These are phyloP conservation scores for Spinibarbus caldwelli DNA, from an alignment of 2,797 vertebrate genomes.

Conservation along the genomic window DNA sequence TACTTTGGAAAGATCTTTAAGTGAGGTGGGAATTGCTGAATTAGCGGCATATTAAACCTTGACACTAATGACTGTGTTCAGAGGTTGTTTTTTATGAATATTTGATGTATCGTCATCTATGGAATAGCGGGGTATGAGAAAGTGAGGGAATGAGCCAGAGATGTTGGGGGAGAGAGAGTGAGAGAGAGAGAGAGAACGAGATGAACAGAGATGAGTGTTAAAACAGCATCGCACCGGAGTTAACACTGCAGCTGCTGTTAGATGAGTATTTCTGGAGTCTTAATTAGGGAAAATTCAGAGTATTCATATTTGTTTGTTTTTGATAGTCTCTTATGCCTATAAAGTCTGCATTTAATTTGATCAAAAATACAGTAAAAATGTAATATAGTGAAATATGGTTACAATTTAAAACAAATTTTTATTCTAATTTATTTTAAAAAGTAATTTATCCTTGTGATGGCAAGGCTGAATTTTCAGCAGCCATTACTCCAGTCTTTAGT, in stretches of 20 bases:
- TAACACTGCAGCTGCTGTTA: constrained; percentile 72
- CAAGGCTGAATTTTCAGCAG: background rate
- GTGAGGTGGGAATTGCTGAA: constrained; percentile 66
- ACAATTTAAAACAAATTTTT: background rate
- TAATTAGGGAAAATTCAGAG: constrained; percentile 59
- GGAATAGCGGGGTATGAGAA: constrained; percentile 66
- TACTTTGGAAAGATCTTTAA: constrained; percentile 61
- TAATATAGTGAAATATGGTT: background rate
- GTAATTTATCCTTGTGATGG: background rate
- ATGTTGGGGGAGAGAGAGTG: background rate
- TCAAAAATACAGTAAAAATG: background rate
- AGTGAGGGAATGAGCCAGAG: constrained; percentile 14
- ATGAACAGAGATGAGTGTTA: background rate
- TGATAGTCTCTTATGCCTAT: background rate
- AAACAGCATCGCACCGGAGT: constrained; percentile 38
- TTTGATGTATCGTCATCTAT: constrained; percentile 84
- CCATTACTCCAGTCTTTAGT: too few species aligned
- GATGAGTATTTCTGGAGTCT: constrained; percentile 68
- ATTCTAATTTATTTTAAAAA: background rate
- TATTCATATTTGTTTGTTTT: background rate
- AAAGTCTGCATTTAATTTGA: background rate
- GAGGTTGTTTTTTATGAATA: constrained; percentile 85
- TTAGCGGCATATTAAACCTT: constrained; percentile 72
- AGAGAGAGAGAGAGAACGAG: background rate
- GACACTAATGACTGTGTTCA: constrained; percentile 80